These are phyloP conservation scores for Poecilus cupreus DNA, from an alignment of 2,888 invertebrate species.

Conservation along the genomic window DNA sequence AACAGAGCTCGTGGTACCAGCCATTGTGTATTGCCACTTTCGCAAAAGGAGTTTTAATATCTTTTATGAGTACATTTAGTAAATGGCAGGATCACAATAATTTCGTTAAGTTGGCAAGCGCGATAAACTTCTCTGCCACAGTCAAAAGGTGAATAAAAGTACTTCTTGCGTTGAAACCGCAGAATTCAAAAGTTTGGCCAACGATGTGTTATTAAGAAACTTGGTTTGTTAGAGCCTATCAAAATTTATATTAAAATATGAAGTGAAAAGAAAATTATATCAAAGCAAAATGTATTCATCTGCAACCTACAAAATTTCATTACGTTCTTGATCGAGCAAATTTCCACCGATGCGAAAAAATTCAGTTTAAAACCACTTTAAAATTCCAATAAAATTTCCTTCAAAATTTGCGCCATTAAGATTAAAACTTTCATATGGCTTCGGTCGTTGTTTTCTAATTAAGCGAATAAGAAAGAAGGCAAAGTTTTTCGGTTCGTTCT, in stretches of 20 bases:
- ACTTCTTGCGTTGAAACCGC: no score
- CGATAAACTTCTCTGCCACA: no score
- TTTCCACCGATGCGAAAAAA: slow-evolving; percentile 1
- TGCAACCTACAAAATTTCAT: neutral
- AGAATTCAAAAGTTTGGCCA: no score
- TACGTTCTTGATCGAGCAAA: slow-evolving; percentile 3
- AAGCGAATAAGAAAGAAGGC: slow-evolving; percentile 38
- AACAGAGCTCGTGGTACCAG: no score
- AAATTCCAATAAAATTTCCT: slow-evolving; percentile 36
- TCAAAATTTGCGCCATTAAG: slow-evolving; percentile 32
- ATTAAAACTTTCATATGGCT: slow-evolving; percentile 20
- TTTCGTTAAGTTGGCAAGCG: no score
- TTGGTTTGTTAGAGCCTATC: neutral
- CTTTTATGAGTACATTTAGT: no score
- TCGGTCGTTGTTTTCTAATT: slow-evolving; percentile 40
- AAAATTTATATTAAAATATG: neutral
- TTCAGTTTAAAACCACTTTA: slow-evolving; percentile 25
- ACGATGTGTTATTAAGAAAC: neutral
- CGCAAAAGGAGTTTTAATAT: no score
- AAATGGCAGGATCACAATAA: no score
- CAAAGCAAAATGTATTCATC: neutral
- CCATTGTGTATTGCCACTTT: no score
- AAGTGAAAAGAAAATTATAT: neutral
- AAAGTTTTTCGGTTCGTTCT: slow-evolving; percentile 45
- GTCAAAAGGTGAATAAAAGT: no score